Conservation (phyloP, 2,797 vertebrate genomes). For the Lepus oiostolus region DNA sequence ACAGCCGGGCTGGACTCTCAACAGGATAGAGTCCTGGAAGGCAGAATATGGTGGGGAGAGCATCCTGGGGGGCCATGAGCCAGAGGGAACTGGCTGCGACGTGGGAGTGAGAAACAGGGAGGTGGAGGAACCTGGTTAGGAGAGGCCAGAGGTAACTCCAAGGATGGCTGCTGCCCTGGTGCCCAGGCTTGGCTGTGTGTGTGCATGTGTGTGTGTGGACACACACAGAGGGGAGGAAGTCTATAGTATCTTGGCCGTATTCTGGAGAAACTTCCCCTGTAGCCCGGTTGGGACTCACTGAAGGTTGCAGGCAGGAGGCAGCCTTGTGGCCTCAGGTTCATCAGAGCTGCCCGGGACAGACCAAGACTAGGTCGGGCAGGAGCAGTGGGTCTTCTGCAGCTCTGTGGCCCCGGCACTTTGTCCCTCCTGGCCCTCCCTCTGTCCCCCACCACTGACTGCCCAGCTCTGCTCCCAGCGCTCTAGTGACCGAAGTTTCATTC, state of each 20-base stretch:
- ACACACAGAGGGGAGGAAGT: neutral
- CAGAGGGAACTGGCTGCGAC: neutral
- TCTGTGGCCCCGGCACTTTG: fast-evolving
- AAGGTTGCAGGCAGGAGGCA: no score
- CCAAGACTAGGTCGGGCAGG: fast-evolving
- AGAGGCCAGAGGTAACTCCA: no score
- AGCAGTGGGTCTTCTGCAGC: fast-evolving
- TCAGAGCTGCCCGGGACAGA: neutral
- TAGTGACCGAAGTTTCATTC: neutral
- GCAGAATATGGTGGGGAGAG: fast-evolving
- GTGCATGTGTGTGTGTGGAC: fast-evolving
- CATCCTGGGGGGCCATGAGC: fast-evolving
- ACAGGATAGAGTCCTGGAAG: neutral
- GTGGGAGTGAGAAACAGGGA: fast-evolving
- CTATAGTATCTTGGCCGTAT: fast-evolving
- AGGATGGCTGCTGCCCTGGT: neutral
- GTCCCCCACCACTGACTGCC: no score
- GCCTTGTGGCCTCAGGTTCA: fast-evolving
- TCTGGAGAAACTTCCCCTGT: neutral
- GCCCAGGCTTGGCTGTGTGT: neutral
- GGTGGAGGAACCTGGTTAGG: fast-evolving
- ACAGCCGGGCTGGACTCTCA: neutral
- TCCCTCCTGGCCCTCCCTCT: no score
- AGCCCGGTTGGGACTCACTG: fast-evolving
- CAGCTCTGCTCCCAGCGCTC: neutral